Percentiles rank a stretch among this genome's conserved stretches.
Conservation (phyloP, 1,140 invertebrate genomes). For the Macrostomum lignano region DNA sequence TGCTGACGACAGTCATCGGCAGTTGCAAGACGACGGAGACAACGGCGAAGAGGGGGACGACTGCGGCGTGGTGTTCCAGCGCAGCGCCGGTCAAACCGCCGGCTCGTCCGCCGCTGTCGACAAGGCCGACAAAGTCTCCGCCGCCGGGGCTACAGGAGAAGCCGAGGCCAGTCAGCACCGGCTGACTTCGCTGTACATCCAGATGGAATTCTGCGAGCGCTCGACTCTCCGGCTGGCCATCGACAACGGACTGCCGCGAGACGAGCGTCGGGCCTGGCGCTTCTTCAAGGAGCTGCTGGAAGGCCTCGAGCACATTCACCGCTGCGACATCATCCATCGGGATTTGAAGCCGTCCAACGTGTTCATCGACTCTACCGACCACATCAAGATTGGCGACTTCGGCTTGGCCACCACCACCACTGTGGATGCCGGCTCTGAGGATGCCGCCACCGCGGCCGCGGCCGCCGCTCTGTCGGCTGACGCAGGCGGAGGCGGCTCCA, state of each 20-base stretch:
- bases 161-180: background rate
- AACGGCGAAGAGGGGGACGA: no score
- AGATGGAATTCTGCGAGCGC: slow-evolving; percentile 37
- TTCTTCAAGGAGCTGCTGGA: slow-evolving; percentile 71
- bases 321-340: no score
- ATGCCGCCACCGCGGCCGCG: no score
- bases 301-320: slow-evolving; percentile 63
- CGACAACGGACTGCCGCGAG: slow-evolving; percentile 39
- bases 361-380: slow-evolving; percentile 69
- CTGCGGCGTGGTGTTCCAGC: no score
- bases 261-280: slow-evolving; percentile 52
- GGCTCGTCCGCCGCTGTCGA: no score
- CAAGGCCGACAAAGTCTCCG: no score
- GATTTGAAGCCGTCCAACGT: slow-evolving; percentile 83
- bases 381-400: slow-evolving; percentile 93
- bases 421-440: no score
- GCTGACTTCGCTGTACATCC: slow-evolving; percentile 9
- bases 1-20: no score
- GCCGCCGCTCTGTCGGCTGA: no score
- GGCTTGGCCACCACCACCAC: slow-evolving; percentile 75
- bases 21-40: no score
- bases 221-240: slow-evolving; percentile 44
- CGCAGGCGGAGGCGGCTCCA: slow-evolving; percentile 13
- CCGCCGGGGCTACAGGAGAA: no score
- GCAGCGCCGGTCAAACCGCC: no score